Evolutionary conservation across 2,888 invertebrate species (phyloP), one percentile per base, ranked within the genome.

Genomic region (Ernsta delagoae): DNA sequence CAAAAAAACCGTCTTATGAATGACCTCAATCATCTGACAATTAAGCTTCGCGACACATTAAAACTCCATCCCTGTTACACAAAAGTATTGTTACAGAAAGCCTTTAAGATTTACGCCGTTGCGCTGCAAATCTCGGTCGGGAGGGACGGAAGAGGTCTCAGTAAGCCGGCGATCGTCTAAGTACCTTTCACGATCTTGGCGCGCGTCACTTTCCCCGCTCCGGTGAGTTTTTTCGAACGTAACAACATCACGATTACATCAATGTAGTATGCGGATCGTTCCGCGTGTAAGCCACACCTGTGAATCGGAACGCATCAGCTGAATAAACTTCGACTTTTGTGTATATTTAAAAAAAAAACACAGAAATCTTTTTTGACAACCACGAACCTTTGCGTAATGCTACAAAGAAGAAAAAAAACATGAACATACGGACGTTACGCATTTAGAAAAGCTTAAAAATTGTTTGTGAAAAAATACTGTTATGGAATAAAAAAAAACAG

Each of bases 111-210:
- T 56, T 57, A 65, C 57, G 8, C 48, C 65, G 43, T n/a, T 36
- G n/a, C 36, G 31, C 24, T 53, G 31, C 24, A 53, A 53, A 31
- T 50, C 53, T 24, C 24, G 3, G 53, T n/a, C 24, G 45, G 7
- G 45, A 24, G 48, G 61, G 67, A 24, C 61, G 72, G 57, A 70
- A 78, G 78, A n/a, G 89, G 75, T 87, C 90, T 75, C 64, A 63
- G 72, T 78, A 80, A 64, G 74, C 72, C 82, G 88, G 92, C 84
- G 80, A 83, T 83, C 81, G 80, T 79, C 77, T 84, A 82, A 88
- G 90, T 91, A 89, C 92, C 92, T 92, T 92, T 92, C 92, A 90
- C 92, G 91, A 89, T 90, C 87, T 90, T 84, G 86, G 86, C 83
- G 84, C 84, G 84, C 82, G 89, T 92, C 92, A 92, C 92, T 92